These are phyloP conservation scores for Myripristis murdjan DNA, from an alignment of 2,797 vertebrate genomes.

Conservation along the genomic window DNA sequence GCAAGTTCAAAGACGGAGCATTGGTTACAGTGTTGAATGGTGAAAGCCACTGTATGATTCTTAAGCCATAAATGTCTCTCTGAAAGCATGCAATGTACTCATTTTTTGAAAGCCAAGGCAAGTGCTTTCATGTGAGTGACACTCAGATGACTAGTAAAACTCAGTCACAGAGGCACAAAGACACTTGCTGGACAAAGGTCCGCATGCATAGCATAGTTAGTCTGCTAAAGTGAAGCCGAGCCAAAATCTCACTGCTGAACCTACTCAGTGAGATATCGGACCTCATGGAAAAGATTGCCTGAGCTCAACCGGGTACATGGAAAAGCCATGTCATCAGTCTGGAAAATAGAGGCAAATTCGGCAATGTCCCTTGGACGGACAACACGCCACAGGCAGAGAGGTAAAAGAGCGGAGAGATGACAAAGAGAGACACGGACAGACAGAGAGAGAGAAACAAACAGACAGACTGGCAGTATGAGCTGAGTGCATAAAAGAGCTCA, in stretches of 20 bases:
- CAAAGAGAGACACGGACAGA: too few species aligned
- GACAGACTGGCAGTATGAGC: conserved; percentile 22
- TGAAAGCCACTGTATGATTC: conserved; percentile 32
- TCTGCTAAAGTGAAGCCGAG: conserved; percentile 13
- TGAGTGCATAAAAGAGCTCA: conserved; percentile 62
- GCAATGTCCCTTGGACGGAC: conserved; percentile 49
- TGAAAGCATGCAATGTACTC: neutral
- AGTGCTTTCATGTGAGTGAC: conserved; percentile 6
- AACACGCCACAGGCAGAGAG: conserved; percentile 19
- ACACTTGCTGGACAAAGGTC: conserved; percentile 29
- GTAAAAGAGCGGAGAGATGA: neutral
- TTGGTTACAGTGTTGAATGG: conserved; percentile 34
- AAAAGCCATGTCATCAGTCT: conserved; percentile 45
- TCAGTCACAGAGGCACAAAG: neutral
- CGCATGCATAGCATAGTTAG: conserved; percentile 17
- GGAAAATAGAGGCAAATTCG: conserved; percentile 31
- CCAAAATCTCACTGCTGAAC: conserved; percentile 12
- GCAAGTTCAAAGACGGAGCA: conserved; percentile 25
- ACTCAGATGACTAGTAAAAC: conserved; percentile 23
- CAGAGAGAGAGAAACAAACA: conserved; percentile 18
- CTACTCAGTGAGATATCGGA: conserved; percentile 17
- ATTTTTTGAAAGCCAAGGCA: conserved; percentile 10
- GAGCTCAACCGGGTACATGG: conserved; percentile 27
- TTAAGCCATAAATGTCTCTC: conserved; percentile 11
- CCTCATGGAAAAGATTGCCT: conserved; percentile 20